These are phyloP conservation scores for Axea sp. DNA, from an alignment of 2,888 invertebrate species.

Conservation along the genomic window DNA sequence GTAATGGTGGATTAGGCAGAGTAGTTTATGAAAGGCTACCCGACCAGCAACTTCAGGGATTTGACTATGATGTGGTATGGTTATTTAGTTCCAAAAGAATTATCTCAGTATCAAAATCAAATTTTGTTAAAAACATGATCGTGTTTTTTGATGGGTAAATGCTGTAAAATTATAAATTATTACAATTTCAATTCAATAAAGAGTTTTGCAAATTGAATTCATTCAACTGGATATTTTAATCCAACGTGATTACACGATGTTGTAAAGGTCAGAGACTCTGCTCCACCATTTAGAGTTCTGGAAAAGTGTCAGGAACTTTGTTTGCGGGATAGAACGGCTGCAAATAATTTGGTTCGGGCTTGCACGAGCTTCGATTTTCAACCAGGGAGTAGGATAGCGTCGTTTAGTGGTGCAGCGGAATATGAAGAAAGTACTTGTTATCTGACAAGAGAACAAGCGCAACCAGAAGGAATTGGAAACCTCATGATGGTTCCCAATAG, in stretches of 20 bases:
- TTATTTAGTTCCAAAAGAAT: no score
- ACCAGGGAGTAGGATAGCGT: constrained; percentile 91
- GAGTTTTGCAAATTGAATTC: no score
- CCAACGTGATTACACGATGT: no score
- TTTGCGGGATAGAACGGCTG: constrained; percentile 87
- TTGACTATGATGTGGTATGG: constrained; percentile 92
- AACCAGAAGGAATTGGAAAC: constrained; percentile 93
- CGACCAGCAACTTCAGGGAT: constrained; percentile 93
- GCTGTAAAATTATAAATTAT: not conserved
- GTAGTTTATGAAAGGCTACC: constrained; percentile 93
- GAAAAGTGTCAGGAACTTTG: constrained; percentile 94
- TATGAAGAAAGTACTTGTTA: constrained; percentile 94
- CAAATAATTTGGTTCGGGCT: constrained; percentile 90
- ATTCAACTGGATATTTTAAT: not conserved
- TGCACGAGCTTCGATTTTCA: constrained; percentile 95
- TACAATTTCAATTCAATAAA: not conserved
- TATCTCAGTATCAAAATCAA: no score
- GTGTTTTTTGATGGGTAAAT: no score
- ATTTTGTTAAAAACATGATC: no score
- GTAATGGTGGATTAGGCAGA: constrained; percentile 93
- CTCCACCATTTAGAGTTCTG: constrained; percentile 91
- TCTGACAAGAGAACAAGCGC: constrained; percentile 90
- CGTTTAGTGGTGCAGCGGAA: constrained; percentile 88
- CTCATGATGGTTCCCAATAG: constrained; percentile 94
- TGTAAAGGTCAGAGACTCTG: constrained; percentile 87